A percentile compares a stretch with the other conserved stretches of the same genome.
Conservation (phyloP, 1,140 invertebrate species). For the Lanistes nyassanus region DNA sequence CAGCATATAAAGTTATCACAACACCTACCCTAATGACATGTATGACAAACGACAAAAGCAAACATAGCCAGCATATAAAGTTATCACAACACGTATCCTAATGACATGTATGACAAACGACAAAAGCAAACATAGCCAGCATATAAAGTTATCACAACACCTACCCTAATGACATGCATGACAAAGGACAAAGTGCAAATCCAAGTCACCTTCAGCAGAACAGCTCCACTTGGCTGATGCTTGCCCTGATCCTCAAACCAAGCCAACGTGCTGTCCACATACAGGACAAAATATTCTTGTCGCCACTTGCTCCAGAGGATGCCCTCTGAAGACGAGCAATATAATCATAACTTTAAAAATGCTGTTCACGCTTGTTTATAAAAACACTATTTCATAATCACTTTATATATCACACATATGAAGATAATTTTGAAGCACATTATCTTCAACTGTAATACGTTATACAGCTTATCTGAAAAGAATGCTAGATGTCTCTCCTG, state of each 20-base stretch:
- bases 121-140: no score
- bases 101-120: background rate
- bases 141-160: background rate
- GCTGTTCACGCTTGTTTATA: background rate
- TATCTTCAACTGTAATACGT: background rate
- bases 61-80: no score
- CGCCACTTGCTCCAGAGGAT: constrained; percentile 33
- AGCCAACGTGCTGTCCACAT: constrained; percentile 39
- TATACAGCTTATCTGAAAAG: no score
- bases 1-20: no score
- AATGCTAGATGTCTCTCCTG: no score
- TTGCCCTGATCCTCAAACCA: constrained; percentile 34
- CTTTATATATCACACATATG: background rate
- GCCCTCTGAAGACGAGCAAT: constrained; percentile 32
- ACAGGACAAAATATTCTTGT: constrained; percentile 35
- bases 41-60: no score
- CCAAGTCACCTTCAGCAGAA: constrained; percentile 39
- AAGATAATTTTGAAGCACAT: background rate
- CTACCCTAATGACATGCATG: background rate
- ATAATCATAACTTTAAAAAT: background rate
- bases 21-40: no score
- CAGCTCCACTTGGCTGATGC: constrained; percentile 29
- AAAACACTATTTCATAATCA: background rate
- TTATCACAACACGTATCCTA: no score
- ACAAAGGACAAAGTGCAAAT: constrained; percentile 5